These are phyloP conservation scores for Prosopocoilus inquinatus DNA, from an alignment of 2,888 invertebrate species.

Conservation along the genomic window DNA sequence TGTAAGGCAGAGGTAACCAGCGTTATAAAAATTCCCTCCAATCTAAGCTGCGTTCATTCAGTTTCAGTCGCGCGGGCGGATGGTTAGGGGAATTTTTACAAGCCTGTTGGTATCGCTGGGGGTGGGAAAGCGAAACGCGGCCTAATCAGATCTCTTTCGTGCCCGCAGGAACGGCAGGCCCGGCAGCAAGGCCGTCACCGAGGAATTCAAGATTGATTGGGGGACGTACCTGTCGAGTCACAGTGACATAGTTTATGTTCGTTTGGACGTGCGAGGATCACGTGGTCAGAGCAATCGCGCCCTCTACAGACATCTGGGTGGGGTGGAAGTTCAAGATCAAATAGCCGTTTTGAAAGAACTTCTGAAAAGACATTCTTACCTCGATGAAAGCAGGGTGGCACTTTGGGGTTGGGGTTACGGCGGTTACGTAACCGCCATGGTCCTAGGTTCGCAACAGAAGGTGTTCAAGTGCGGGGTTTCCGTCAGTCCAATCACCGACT, in stretches of 20 bases:
- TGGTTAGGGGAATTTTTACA: too few relatives aligned
- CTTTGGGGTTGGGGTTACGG: conserved; percentile 98
- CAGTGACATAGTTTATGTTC: conserved; percentile 86
- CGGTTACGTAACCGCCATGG: conserved; percentile 91
- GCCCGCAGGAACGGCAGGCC: conserved; percentile 81
- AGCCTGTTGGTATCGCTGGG: too few relatives aligned
- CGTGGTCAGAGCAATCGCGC: conserved; percentile 75
- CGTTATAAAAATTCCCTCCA: too few relatives aligned
- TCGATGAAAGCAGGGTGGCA: conserved; percentile 84
- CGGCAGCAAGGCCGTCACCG: conserved; percentile 86
- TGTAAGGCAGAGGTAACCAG: conserved; percentile 58
- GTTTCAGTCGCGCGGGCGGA: too few relatives aligned
- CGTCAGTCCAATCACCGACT: conserved; percentile 93
- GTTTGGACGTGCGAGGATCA: conserved; percentile 87
- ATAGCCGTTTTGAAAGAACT: conserved; percentile 82
- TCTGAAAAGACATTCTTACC: conserved; percentile 75
- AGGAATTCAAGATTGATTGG: conserved; percentile 85
- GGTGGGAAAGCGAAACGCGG: too few relatives aligned
- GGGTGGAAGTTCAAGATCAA: conserved; percentile 70
- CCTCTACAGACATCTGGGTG: conserved; percentile 80
- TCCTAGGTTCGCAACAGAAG: conserved; percentile 77
- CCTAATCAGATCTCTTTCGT: not conserved
- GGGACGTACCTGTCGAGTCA: conserved; percentile 90
- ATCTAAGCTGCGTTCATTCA: too few relatives aligned
- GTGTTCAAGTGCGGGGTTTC: conserved; percentile 91